Evolutionary conservation across 2,113 vertebrate species (phyloP).

Genomic region (Oryzias melastigma): DNA sequence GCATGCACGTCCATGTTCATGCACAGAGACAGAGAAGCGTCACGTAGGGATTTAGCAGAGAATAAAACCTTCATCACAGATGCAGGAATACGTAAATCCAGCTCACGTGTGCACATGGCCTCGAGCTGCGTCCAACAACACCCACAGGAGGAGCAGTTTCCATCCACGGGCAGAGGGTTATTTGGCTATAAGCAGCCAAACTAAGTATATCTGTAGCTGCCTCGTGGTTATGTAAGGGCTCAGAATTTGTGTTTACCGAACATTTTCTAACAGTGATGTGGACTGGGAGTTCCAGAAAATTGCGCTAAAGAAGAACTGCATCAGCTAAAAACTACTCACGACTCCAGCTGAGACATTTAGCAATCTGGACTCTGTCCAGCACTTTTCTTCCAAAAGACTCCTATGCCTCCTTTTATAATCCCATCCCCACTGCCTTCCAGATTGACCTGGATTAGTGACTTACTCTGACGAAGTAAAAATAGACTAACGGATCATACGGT

Average conservation of each 20-base stretch:
- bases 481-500: slow-evolving; percentile 10
- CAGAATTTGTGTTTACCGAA: slow-evolving; percentile 7
- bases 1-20: slow-evolving; percentile 12
- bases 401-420: slow-evolving; percentile 27
- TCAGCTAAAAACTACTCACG: slow-evolving; percentile 16
- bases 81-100: slow-evolving; percentile 62
- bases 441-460: slow-evolving; percentile 40
- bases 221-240: slow-evolving; percentile 46
- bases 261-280: slow-evolving; percentile 26
- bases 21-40: background rate
- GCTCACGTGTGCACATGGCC: slow-evolving; percentile 41
- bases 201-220: slow-evolving; percentile 20
- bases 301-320: slow-evolving; percentile 14
- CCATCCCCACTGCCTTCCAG: slow-evolving; percentile 6
- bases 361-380: slow-evolving; percentile 18
- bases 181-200: slow-evolving; percentile 16
- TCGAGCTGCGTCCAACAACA: slow-evolving; percentile 2
- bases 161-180: slow-evolving; percentile 20
- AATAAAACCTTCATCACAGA: slow-evolving; percentile 71
- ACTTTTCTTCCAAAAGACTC: slow-evolving; percentile 12
- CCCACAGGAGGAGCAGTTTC: background rate
- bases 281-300: slow-evolving; percentile 4
- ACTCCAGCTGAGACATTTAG: slow-evolving; percentile 19
- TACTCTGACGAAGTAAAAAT: slow-evolving; percentile 21
- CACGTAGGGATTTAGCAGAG: slow-evolving; percentile 59